Conservation (phyloP, 1,140 invertebrate genomes). For the Magallana angulata region DNA sequence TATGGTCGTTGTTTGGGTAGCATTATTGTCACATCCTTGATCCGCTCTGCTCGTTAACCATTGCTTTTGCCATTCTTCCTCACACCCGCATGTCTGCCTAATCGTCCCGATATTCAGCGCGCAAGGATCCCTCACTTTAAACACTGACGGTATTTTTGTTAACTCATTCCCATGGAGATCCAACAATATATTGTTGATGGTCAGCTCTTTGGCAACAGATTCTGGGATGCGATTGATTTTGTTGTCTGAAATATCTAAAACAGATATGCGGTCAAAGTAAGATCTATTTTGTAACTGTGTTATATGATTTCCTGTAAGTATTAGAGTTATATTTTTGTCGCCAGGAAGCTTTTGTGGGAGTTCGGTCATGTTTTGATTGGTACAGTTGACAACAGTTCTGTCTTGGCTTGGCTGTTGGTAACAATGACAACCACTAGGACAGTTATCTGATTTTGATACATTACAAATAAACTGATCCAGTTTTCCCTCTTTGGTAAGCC, state of each 20-base stretch:
- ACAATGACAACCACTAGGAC: slow-evolving; percentile 46
- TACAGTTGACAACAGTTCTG: slow-evolving; percentile 49
- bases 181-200: background rate
- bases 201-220: background rate
- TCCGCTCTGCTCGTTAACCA: background rate
- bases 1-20: background rate
- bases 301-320: slow-evolving; percentile 43
- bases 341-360: slow-evolving; percentile 28
- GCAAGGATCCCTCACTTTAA: slow-evolving; percentile 46
- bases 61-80: slow-evolving; percentile 27
- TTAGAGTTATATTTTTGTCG: slow-evolving; percentile 22
- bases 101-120: slow-evolving; percentile 16
- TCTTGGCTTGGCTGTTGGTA: slow-evolving; percentile 44
- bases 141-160: slow-evolving; percentile 9
- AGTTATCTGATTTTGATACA: slow-evolving; percentile 25
- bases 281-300: slow-evolving; percentile 7
- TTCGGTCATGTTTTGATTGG: background rate
- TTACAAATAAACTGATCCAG: slow-evolving; percentile 48
- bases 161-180: background rate
- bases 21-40: slow-evolving; percentile 1
- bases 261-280: slow-evolving; percentile 27
- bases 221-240: background rate
- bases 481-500: slow-evolving; percentile 21
- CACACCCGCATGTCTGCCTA: slow-evolving; percentile 34
- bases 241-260: slow-evolving; percentile 45